Conservation (phyloP, 2,888 invertebrate species). For the Caradrina clavipalpis region DNA sequence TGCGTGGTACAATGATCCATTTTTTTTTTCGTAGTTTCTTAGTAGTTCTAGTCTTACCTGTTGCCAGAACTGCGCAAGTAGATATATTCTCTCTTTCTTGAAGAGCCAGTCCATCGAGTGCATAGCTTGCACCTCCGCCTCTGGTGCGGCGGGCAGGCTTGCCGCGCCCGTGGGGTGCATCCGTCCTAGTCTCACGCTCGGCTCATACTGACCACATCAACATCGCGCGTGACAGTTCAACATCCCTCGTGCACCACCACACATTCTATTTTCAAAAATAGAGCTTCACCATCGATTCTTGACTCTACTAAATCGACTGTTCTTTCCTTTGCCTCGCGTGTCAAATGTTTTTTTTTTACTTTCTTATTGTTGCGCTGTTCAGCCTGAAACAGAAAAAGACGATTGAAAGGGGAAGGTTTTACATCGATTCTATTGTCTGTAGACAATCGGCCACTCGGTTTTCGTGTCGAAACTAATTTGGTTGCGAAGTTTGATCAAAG, state of each 20-base stretch:
- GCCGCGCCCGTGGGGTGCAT: constrained; percentile 95
- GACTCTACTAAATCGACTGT: constrained; percentile 76
- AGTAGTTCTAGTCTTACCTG: constrained; percentile 92
- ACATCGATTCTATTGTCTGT: constrained; percentile 86
- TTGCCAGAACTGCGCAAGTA: constrained; percentile 98
- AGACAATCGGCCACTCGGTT: constrained; percentile 85
- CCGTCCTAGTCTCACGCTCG: constrained; percentile 88
- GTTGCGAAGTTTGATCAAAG: constrained; percentile 81
- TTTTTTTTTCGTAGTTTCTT: background rate
- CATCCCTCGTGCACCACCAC: constrained; percentile 57
- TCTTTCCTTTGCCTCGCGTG: constrained; percentile 71
- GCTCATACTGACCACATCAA: constrained; percentile 80
- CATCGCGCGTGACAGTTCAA: constrained; percentile 57
- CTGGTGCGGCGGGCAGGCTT: constrained; percentile 94
- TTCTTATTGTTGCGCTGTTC: constrained; percentile 71
- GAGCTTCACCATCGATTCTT: constrained; percentile 44
- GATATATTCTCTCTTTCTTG: constrained; percentile 98
- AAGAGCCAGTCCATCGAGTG: constrained; percentile 99
- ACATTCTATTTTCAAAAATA: constrained; percentile 65
- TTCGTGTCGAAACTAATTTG: constrained; percentile 91
- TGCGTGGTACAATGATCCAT: background rate
- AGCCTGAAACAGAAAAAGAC: constrained; percentile 87
- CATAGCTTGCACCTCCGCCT: constrained; percentile 98
- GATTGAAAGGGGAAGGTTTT: constrained; percentile 84
- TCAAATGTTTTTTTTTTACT: constrained; percentile 79